These are phyloP conservation scores for Megalurothrips usitatus DNA, from an alignment of 2,888 invertebrate species.

Conservation along the genomic window DNA sequence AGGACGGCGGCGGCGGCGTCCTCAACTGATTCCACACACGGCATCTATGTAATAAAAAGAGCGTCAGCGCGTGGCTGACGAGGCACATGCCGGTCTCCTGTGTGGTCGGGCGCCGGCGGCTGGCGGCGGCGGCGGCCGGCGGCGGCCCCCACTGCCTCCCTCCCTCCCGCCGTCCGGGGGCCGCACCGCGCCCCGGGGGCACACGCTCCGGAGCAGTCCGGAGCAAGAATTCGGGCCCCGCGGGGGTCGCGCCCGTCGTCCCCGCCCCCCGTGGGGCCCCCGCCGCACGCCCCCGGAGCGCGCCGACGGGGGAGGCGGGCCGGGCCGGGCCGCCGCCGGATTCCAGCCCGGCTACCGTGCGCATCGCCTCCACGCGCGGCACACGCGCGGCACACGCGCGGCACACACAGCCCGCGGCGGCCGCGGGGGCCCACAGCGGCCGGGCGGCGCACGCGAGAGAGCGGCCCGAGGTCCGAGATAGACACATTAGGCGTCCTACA, in stretches of 20 bases:
- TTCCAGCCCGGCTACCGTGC: slow-evolving; percentile 6
- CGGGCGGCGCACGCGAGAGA: not conserved
- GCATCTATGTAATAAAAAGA: not conserved
- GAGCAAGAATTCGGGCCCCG: slow-evolving; percentile 18
- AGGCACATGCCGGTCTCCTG: not conserved
- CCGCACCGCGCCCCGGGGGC: slow-evolving; percentile 10
- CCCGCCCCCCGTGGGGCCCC: not conserved
- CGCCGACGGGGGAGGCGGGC: not conserved
- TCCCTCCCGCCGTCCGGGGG: not conserved
- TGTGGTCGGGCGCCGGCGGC: slow-evolving; percentile 16
- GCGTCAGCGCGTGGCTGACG: not conserved
- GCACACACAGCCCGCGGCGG: not conserved
- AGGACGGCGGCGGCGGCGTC: too few species aligned
- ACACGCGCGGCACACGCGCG: not conserved
- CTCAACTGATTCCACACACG: too few species aligned
- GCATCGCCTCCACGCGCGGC: not conserved
- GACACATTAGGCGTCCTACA: not conserved
- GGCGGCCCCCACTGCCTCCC: too few species aligned
- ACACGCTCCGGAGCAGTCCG: slow-evolving; percentile 4
- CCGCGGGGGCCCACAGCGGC: not conserved
- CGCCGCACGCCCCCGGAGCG: not conserved
- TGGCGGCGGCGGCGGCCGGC: not conserved
- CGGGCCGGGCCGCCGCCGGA: not conserved
- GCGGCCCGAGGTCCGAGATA: not conserved
- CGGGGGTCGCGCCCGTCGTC: not conserved